Evolutionary conservation across 35 echinoderm and acorn worm genomes (phyloP).

Genomic region (Ophioderma brevispina): DNA sequence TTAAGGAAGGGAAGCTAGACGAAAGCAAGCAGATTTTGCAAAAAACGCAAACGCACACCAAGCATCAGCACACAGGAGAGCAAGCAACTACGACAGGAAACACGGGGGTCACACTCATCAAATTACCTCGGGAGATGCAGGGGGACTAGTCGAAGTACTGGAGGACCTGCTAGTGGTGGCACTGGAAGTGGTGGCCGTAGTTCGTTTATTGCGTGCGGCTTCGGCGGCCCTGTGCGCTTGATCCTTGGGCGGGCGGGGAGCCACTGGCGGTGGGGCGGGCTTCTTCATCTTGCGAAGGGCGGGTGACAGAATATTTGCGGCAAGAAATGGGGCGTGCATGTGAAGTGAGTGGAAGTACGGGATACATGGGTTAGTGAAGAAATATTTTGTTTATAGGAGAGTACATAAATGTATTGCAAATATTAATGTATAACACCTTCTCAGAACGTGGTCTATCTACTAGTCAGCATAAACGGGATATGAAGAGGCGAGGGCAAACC

Average conservation of each 20-base stretch:
- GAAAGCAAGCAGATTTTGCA: background rate
- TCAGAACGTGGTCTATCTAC: too few species aligned
- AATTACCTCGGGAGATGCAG: constrained; percentile 64
- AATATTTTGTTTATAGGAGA: too few species aligned
- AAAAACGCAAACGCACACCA: background rate
- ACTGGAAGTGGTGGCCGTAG: constrained; percentile 27
- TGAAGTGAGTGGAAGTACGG: background rate
- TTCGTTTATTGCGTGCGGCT: constrained; percentile 13
- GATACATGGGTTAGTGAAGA: too few species aligned
- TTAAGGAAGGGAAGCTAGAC: background rate
- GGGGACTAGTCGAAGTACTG: constrained; percentile 60
- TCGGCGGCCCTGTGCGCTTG: background rate
- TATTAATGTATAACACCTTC: too few species aligned
- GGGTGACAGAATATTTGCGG: background rate
- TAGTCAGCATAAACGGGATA: too few species aligned
- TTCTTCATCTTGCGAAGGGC: constrained; percentile 47
- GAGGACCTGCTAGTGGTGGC: constrained; percentile 57
- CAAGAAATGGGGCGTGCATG: background rate
- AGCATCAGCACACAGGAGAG: background rate
- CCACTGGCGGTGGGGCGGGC: constrained; percentile 49
- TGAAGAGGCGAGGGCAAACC: too few species aligned
- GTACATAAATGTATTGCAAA: too few species aligned
- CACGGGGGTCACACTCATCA: background rate
- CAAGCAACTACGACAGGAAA: background rate
- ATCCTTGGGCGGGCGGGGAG: constrained; percentile 47